phyloP scores from a whole-genome alignment of 2,113 vertebrate genomes.

The Leucopsar rothschildi region DNA sequence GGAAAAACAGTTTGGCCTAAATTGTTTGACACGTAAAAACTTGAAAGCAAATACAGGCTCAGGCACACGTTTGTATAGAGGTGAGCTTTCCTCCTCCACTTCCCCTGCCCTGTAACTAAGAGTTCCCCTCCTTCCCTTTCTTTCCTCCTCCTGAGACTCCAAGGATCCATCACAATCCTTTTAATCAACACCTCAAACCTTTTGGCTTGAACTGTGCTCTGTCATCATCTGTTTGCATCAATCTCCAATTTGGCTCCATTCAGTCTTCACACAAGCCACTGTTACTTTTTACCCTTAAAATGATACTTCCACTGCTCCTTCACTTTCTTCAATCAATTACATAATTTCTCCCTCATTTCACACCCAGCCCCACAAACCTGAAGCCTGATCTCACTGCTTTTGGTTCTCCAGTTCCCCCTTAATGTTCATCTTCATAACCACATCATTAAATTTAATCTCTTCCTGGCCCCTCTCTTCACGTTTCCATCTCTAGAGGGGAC shows the following conservation, averaged over 20 bases:
- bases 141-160: background rate
- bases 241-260: background rate
- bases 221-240: background rate
- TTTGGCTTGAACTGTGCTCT: background rate
- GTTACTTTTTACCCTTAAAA: background rate
- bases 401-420: background rate
- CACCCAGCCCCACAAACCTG: background rate
- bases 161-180: background rate
- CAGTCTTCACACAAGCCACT: background rate
- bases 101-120: background rate
- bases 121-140: background rate
- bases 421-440: background rate
- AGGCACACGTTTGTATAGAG: background rate
- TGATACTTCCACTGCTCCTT: background rate
- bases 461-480: background rate
- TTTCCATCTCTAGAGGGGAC: constrained; percentile 24
- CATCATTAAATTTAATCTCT: background rate
- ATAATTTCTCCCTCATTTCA: background rate
- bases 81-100: background rate
- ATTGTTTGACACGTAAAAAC: constrained; percentile 8
- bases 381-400: background rate
- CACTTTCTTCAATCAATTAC: background rate
- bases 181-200: background rate
- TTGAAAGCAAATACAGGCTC: background rate
- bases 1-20: background rate